Evolutionary conservation across 2,888 invertebrate species (phyloP), one percentile per base, ranked within the genome.

Genomic region (Brachyptera risi): DNA sequence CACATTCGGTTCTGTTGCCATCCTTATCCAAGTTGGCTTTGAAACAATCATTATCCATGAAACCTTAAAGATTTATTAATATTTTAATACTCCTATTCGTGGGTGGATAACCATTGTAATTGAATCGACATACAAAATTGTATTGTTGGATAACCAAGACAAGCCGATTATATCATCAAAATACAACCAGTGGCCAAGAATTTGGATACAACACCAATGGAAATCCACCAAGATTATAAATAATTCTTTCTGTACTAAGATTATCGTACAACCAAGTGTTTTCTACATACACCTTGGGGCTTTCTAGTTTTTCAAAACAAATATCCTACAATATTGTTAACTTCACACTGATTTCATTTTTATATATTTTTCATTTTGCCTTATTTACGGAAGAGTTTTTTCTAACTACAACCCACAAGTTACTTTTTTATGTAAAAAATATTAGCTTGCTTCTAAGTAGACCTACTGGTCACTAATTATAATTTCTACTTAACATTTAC

Each of bases 251-350:
- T n/a, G n/a, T n/a, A n/a, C n/a, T n/a, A n/a, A n/a, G n/a, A n/a
- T n/a, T n/a, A n/a, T n/a, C n/a, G n/a, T n/a, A 31, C 7, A 31
- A 11, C 31, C 31, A 31, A 31, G 31, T 31, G 11, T 31, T 31
- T 44, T 44, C 44, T 44, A 44, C 21, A 21, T 31, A 31, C 21
- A 21, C 44, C 44, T 44, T 31, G 17, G 54, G 51, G 51, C 31
- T 51, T 31, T 31, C 51, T 51, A 51, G 51, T 51, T 51, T 51
- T 54, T 19, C 54, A 54, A 51, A 37, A 44, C 44, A 44, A 44
- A 40, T 5, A 4, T 17, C n/a, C n/a, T n/a, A n/a, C n/a, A n/a
- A n/a, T n/a, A n/a, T n/a, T n/a, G n/a, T n/a, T n/a, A n/a, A n/a
- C n/a, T n/a, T n/a, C n/a, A n/a, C n/a, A n/a, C n/a, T 11, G 54